Conservation (phyloP, 2,113 vertebrate genomes). For the Amphiprion ocellaris region DNA sequence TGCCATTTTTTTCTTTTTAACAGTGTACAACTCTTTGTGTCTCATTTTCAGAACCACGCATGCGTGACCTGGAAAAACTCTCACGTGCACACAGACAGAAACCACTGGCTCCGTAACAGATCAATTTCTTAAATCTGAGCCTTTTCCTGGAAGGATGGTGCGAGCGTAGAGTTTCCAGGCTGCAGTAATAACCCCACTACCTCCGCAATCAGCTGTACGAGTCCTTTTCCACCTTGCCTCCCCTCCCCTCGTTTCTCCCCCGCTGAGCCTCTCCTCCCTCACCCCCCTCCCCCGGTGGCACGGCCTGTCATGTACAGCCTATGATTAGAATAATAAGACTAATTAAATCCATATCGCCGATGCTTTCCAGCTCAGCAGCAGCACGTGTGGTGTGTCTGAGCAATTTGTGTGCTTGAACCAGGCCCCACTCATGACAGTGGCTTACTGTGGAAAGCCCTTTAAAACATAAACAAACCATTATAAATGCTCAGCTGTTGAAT, state of each 20-base stretch:
- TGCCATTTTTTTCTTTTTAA: no score
- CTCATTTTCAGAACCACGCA: not conserved
- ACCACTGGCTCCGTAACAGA: not conserved
- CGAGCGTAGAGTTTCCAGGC: slow-evolving; percentile 18
- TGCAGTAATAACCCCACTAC: slow-evolving; percentile 42
- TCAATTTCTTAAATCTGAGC: slow-evolving; percentile 24
- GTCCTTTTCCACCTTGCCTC: slow-evolving; percentile 24
- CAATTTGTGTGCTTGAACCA: slow-evolving; percentile 35
- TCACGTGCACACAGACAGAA: not conserved
- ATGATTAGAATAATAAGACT: slow-evolving; percentile 81
- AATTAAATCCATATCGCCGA: slow-evolving; percentile 78
- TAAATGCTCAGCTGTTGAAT: slow-evolving; percentile 80
- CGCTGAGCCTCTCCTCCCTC: not conserved
- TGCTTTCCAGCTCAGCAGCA: slow-evolving; percentile 43
- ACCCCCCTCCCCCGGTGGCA: slow-evolving; percentile 42
- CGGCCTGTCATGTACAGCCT: slow-evolving; percentile 74
- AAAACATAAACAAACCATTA: slow-evolving; percentile 81
- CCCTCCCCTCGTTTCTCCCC: not conserved
- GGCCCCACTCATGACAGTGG: slow-evolving; percentile 73
- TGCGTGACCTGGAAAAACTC: not conserved
- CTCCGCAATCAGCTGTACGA: slow-evolving; percentile 30
- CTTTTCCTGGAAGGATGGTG: slow-evolving; percentile 25
- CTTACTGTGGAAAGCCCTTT: slow-evolving; percentile 75
- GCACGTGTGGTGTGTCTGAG: slow-evolving; percentile 6
- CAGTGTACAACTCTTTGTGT: not conserved